Evolutionary conservation across 1,140 invertebrate species (phyloP), one percentile per base, ranked within the genome.

Genomic region (Pseudomyrmex flavicornis): DNA sequence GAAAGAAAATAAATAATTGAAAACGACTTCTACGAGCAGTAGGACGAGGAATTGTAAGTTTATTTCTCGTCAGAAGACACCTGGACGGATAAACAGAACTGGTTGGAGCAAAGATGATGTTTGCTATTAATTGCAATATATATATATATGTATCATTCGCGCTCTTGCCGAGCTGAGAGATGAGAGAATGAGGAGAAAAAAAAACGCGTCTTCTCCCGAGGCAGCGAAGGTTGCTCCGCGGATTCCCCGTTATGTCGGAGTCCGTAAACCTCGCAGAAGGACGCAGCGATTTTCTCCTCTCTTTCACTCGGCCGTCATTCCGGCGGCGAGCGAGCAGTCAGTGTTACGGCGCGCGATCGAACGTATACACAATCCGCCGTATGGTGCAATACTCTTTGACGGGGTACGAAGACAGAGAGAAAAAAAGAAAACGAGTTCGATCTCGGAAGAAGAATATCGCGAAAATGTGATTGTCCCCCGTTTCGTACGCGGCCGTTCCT

Each of bases 191-290:
- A 35, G 7, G 7, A 35, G 35, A 35, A 35, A 35, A 35, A 63
- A 10, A 65, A 15, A 46, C n/a, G 26, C 1, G 35, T 15, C 44
- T 35, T 44, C 10, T 15, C 35, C 13, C 15, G 35, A 15, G 26
- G 62, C 35, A 26, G 35, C 62, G 15, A 35, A 65, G 62, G 13
- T 54, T 52, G 52, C 50, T 69, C 17, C 17, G 13, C n/a, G 22
- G 48, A 63, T 54, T 48, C 74, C 70, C 83, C 85, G 85, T 86
- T 86, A 86, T 73, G 22, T 73, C 20, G 12, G 63, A 61, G 58
- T 80, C 69, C 50, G 75, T 56, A 52, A 75, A 85, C 77, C 22
- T 20, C 26, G 54, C 50, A 75, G 82, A 85, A 85, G 80, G 82
- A 62, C 54, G 79, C 12, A 12, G 35, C 59, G 44, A 20, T 10